Conservation (phyloP, 2,888 invertebrate genomes). For the Ormyrus thymus region DNA sequence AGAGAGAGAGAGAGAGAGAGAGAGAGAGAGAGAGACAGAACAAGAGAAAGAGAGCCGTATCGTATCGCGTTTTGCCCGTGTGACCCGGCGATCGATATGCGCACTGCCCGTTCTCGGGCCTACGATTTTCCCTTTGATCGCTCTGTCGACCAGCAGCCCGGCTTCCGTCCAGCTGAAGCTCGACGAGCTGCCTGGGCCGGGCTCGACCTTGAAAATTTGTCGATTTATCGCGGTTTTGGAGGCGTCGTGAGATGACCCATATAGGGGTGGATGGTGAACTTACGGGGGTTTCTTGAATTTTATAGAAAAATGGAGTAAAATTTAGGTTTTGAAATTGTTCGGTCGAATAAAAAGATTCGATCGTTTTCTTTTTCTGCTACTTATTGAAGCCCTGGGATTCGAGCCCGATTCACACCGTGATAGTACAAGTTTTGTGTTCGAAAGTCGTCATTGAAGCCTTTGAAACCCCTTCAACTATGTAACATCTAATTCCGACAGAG, state of each 20-base stretch:
- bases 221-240: too few species aligned
- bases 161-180: neutral
- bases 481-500: constrained; percentile 44
- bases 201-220: too few species aligned
- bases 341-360: too few species aligned
- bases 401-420: neutral
- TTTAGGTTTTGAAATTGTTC: too few species aligned
- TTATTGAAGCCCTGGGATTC: constrained; percentile 41
- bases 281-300: too few species aligned
- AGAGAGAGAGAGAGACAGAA: constrained; percentile 6
- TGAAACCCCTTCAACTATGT: constrained; percentile 41
- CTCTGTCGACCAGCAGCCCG: neutral
- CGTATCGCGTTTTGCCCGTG: constrained; percentile 12
- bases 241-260: too few species aligned
- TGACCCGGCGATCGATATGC: constrained; percentile 29
- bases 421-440: constrained; percentile 44
- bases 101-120: neutral
- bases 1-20: constrained; percentile 44
- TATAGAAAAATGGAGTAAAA: too few species aligned
- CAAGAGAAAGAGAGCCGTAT: neutral
- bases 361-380: neutral
- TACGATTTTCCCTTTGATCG: constrained; percentile 10
- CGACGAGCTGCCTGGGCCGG: too few species aligned
- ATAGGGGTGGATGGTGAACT: too few species aligned
- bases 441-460: constrained; percentile 52